Conservation (phyloP, 1,140 invertebrate genomes). For the Drosophila ambigua region DNA sequence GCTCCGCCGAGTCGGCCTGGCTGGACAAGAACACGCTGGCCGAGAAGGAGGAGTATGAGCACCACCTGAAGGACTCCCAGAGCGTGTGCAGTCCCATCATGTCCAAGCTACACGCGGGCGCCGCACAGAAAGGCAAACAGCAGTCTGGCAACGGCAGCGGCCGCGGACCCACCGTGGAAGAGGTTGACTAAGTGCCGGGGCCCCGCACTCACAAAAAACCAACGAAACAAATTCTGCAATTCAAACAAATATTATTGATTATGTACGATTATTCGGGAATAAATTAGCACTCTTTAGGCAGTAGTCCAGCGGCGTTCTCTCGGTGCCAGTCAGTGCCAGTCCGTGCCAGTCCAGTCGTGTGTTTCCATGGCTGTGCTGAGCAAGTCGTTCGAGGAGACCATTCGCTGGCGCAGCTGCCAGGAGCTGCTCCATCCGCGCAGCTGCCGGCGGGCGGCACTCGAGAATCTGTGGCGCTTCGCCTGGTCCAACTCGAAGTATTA, state of each 20-base stretch:
- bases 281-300: constrained; percentile 27
- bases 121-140: constrained; percentile 53
- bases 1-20: constrained; percentile 86
- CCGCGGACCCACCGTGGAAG: constrained; percentile 69
- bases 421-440: constrained; percentile 45
- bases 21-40: constrained; percentile 87
- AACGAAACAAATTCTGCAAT: constrained; percentile 1
- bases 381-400: constrained; percentile 41
- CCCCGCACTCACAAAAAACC: too few relatives aligned
- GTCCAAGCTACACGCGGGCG: constrained; percentile 89
- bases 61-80: constrained; percentile 90
- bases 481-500: constrained; percentile 61
- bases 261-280: constrained; percentile 29
- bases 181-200: constrained; percentile 62
- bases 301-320: constrained; percentile 6
- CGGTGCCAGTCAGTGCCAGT: constrained; percentile 5
- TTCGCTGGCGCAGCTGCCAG: constrained; percentile 36
- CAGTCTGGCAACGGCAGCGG: constrained; percentile 53
- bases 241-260: constrained; percentile 12
- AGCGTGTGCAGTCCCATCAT: constrained; percentile 89
- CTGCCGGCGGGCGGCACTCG: constrained; percentile 28
- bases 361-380: constrained; percentile 42
- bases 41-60: constrained; percentile 90
- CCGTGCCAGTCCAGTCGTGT: too few relatives aligned
- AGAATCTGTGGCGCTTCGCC: constrained; percentile 38